Base-by-base conservation (phyloP, 2,797 vertebrate genomes). In the Mionectes olivaceus region DNA sequence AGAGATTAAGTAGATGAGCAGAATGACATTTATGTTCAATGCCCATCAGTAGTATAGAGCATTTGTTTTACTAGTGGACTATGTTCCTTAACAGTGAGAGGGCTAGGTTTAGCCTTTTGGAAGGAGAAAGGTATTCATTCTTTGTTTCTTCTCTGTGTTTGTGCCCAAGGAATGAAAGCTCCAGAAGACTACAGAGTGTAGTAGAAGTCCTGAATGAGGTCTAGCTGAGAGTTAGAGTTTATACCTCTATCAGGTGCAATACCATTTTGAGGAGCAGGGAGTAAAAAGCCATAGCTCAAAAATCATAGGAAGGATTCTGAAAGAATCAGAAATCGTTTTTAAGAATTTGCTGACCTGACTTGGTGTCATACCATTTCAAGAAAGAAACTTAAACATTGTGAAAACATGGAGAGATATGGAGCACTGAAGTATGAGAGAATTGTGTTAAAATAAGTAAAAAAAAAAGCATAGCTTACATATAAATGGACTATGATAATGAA, bases 1-100 rank as follows among this genome's bases (percentile, higher is more conserved):
- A 7, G 37, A 74, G 9, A 17, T 18, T 74, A 59, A 37, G 5
- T 12, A 28, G 15, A 30, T 52, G 23, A 52, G 11, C 46, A 63
- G 30, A 50, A 46, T 0, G 2, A 84, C 17, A 37, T 43, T 47
- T 44, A 70, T 60, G 5, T 65, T 30, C 1, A 0, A 10, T 63
- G 14, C 11, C 11, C 9, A 32, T 41, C 11, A 21, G 19, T 24
- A 79, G 10, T 63, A 78, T 33, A 56, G 33, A 6, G 2, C 27
- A 13, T 56, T 39, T 61, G 18, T 50, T 74, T 83, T 68, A 63
- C 19, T 46, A n/a, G 32, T n/a, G 33, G 61, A 17, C 10, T 46
- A 28, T 39, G 11, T 25, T 64, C 61, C 41, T 64, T 44, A 46
- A 46, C 32, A n/a, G n/a, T 46, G 61, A n/a, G 32, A 46, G 32